Percentiles rank a stretch among this genome's conserved stretches.
phyloP scores from a whole-genome alignment of 2,797 vertebrate genomes.

The Sternotherus odoratus region DNA sequence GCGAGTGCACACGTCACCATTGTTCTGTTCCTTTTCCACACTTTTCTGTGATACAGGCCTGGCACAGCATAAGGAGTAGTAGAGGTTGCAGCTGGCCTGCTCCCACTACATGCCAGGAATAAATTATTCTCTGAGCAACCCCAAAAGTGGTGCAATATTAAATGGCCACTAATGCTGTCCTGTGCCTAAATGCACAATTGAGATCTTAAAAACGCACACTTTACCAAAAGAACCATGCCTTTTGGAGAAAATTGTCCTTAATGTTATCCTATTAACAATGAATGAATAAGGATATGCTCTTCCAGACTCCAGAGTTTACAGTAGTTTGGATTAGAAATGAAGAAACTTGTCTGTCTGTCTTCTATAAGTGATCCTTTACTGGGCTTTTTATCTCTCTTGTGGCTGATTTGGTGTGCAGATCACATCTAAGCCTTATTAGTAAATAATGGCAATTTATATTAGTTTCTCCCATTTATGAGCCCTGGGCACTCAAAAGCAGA shows the following conservation, averaged over 20 bases:
- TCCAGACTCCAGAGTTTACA: not conserved
- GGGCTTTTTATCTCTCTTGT: not conserved
- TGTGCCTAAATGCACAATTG: not conserved
- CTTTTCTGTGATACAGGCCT: conserved; percentile 2
- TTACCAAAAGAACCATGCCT: accelerated
- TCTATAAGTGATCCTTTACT: not conserved
- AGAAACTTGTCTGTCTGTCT: not conserved
- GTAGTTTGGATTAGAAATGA: not conserved
- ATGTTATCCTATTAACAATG: not conserved
- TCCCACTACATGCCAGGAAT: not conserved
- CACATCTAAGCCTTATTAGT: not conserved
- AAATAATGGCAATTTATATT: not conserved
- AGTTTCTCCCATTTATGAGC: not conserved
- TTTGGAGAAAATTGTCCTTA: not conserved
- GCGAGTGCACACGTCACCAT: not conserved
- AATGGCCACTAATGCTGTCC: not conserved
- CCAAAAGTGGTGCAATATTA: not conserved
- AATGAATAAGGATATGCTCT: not conserved
- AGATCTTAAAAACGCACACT: not conserved
- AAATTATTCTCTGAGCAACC: conserved; percentile 13
- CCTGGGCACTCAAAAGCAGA: conserved; percentile 31
- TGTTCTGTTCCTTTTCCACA: not conserved
- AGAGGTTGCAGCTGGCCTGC: not conserved
- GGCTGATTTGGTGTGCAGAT: not conserved
- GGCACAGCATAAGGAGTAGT: conserved; percentile 12